Evolutionary conservation across 2,113 vertebrate genomes (phyloP).

Genomic region (Blennius ocellaris): DNA sequence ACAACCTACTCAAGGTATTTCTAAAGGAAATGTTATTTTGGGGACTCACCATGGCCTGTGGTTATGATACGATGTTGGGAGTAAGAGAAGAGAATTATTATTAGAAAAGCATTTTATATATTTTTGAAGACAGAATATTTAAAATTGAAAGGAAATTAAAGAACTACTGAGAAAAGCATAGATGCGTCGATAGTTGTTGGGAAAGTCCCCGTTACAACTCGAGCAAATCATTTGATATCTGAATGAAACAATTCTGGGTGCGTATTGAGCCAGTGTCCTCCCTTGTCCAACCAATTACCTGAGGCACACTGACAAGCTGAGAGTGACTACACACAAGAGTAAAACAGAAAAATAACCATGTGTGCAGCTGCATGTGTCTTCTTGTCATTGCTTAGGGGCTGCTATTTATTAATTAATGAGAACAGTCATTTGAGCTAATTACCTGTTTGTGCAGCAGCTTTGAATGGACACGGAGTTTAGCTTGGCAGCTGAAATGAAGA

Average conservation of each 20-base stretch:
- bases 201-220: conserved; percentile 12
- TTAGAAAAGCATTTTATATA: no score
- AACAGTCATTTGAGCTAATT: conserved; percentile 42
- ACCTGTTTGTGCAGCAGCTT: conserved; percentile 29
- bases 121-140: no score
- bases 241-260: conserved; percentile 32
- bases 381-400: conserved; percentile 5
- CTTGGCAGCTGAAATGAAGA: conserved; percentile 11
- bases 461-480: conserved; percentile 11
- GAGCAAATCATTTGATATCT: conserved; percentile 17
- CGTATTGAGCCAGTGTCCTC: conserved; percentile 34
- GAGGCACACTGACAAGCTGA: conserved; percentile 12
- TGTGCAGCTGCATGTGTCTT: conserved; percentile 18
- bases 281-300: conserved; percentile 33
- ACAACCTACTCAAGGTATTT: conserved; percentile 11
- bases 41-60: conserved; percentile 83
- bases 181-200: not conserved
- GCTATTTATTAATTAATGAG: conserved; percentile 44
- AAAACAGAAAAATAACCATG: not conserved
- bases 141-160: no score
- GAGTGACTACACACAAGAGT: not conserved
- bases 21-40: conserved; percentile 8
- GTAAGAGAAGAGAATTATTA: conserved; percentile 31
- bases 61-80: conserved; percentile 9
- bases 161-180: no score